phyloP scores from a whole-genome alignment of 2,888 invertebrate species.

The Eledone cirrhosa region DNA sequence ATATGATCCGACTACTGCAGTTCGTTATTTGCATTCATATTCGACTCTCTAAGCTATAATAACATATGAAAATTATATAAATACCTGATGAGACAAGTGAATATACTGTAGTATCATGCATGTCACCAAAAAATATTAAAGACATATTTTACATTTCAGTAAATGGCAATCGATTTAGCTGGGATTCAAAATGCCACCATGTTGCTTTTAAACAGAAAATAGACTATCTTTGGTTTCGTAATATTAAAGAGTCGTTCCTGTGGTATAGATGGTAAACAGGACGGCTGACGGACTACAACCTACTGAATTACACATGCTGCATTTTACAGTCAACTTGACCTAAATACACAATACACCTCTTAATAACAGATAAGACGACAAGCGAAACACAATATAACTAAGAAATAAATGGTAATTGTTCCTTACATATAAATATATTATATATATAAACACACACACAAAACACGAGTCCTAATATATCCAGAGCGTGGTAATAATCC shows the following conservation, averaged over 20 bases:
- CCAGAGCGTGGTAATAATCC: no score
- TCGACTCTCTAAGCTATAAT: background rate
- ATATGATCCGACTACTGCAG: no score
- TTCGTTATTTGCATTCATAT: no score
- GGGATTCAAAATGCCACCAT: slow-evolving; percentile 24
- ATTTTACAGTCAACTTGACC: slow-evolving; percentile 10
- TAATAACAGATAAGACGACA: no score
- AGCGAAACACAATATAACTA: no score
- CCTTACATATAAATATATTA: no score
- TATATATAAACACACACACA: no score
- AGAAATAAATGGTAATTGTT: no score
- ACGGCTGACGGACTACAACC: slow-evolving; percentile 16
- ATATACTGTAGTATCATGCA: background rate
- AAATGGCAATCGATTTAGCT: background rate
- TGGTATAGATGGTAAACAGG: slow-evolving; percentile 14
- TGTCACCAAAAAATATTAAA: background rate
- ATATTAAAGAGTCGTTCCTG: slow-evolving; percentile 24
- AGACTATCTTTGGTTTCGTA: slow-evolving; percentile 28
- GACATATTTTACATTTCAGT: background rate
- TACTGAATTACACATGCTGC: background rate
- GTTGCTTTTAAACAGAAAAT: slow-evolving; percentile 24
- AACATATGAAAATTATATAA: background rate
- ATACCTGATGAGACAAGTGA: slow-evolving; percentile 15
- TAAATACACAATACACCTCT: no score
- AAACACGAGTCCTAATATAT: no score